phyloP scores from a whole-genome alignment of 2,113 vertebrate genomes.

The Equus quagga region DNA sequence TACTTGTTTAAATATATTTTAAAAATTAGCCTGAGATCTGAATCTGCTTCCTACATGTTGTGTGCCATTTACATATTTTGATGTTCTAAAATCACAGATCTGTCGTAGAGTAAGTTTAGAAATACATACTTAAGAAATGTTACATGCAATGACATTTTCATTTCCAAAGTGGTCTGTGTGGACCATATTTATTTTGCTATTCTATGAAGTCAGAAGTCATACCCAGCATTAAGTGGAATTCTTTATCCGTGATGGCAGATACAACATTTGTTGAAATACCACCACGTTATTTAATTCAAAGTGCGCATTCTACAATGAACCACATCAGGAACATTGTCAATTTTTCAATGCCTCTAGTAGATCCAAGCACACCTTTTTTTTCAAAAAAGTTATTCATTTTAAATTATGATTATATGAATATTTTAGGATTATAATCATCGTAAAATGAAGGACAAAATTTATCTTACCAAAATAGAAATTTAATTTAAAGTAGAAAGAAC shows the following conservation, averaged over 20 bases:
- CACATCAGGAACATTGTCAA: not conserved
- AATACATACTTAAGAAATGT: not conserved
- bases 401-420: conserved; percentile 73
- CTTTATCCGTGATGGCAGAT: not conserved
- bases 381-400: conserved; percentile 61
- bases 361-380: conserved; percentile 40
- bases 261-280: conserved; percentile 45
- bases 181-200: conserved; percentile 32
- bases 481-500: conserved; percentile 73
- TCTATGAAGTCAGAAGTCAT: conserved; percentile 53
- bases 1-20: conserved; percentile 1
- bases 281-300: conserved; percentile 45
- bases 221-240: not conserved
- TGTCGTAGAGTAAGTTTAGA: conserved; percentile 28
- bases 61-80: not conserved
- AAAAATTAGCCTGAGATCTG: not conserved
- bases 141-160: not conserved
- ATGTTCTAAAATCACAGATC: conserved; percentile 47
- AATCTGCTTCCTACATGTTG: conserved; percentile 15
- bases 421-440: conserved; percentile 74
- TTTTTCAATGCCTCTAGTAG: conserved; percentile 31
- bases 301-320: conserved; percentile 25
- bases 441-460: conserved; percentile 70
- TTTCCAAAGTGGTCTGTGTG: not conserved
- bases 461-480: conserved; percentile 74